Evolutionary conservation across 2,113 vertebrate genomes (phyloP), one percentile per base, ranked within the genome.

Genomic region (Hemiscyllium ocellatum): DNA sequence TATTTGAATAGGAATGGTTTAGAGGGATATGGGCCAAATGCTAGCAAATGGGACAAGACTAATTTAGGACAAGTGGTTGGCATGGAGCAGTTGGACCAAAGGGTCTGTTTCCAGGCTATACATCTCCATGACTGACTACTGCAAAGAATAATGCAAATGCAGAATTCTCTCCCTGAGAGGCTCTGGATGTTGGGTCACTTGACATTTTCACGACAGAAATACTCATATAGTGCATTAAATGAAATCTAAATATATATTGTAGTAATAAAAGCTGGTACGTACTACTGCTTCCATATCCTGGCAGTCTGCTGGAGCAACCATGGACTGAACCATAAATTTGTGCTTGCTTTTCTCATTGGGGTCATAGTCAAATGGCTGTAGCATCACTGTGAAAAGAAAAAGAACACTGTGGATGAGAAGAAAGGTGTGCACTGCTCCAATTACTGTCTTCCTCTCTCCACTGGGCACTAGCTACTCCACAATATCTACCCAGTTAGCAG

Each of bases 341-440:
- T 99, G 99, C 98, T 99, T 99, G 98, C 99, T 99, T 98, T 99
- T 99, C 98, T 99, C 99, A 96, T 99, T 99, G 96, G 99, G 99
- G 96, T 99, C 99, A 96, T 99, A 99, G 97, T 99, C 99, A 97
- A 99, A 99, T 96, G 99, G 99, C 97, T 99, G 99, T 96, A 99
- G 98, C 99, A 99, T 99, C 97, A 99, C 99, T 99, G 98, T 95
- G 98, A 97, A 95, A 95, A 96, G 29, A 96, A 0, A 29, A 93
- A 29, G 47, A 95, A 94, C 15, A 96, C 17, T 13, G 33, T 2
- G 29, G 66, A 50, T 95, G 72, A 95, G 26, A 70, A 70, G 8
- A 69, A 15, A 69, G 87, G 8, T 50, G 12, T 50, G 94, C 94
- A 29, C 33, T 93, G 56, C 33, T 93, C 33, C 89, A 68, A 66